A percentile compares a stretch with the other conserved stretches of the same genome.
Conservation (phyloP, 2,113 vertebrate species). For the Leptobrachium leishanense region DNA sequence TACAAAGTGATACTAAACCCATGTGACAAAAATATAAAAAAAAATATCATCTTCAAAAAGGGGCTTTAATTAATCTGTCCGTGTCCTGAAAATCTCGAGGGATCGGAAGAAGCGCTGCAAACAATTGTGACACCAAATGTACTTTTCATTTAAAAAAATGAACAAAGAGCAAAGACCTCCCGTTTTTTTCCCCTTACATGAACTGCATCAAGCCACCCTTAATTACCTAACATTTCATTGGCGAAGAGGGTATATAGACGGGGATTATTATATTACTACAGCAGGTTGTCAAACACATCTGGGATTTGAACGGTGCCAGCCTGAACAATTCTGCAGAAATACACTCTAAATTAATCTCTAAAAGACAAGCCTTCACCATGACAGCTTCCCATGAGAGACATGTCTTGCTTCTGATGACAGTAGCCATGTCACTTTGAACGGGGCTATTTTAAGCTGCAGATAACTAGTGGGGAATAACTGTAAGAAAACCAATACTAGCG, state of each 20-base stretch:
- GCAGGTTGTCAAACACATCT: conserved; percentile 36
- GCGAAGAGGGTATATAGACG: conserved; percentile 23
- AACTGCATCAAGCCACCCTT: neutral
- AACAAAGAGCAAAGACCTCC: too few relatives aligned
- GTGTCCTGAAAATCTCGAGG: too few relatives aligned
- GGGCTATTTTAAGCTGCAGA: conserved; percentile 40
- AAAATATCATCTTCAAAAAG: too few relatives aligned
- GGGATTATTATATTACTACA: conserved; percentile 39
- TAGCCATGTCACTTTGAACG: conserved; percentile 36
- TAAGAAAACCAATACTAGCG: conserved; percentile 36
- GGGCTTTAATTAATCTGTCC: too few relatives aligned
- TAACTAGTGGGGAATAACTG: conserved; percentile 43
- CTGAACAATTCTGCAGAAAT: conserved; percentile 8
- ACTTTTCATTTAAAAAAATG: too few relatives aligned
- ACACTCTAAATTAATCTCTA: conserved; percentile 41
- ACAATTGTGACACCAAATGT: too few relatives aligned
- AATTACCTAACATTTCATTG: conserved; percentile 41
- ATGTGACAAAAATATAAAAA: too few relatives aligned
- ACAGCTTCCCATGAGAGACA: conserved; percentile 36
- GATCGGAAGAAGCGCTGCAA: too few relatives aligned
- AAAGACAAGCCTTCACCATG: conserved; percentile 35
- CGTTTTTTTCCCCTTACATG: neutral
- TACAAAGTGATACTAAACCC: too few relatives aligned
- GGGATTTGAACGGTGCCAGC: conserved; percentile 39
- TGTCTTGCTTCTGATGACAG: conserved; percentile 39